Evolutionary conservation across 2,888 invertebrate genomes (phyloP).

Genomic region (Clepsis dumicolana): DNA sequence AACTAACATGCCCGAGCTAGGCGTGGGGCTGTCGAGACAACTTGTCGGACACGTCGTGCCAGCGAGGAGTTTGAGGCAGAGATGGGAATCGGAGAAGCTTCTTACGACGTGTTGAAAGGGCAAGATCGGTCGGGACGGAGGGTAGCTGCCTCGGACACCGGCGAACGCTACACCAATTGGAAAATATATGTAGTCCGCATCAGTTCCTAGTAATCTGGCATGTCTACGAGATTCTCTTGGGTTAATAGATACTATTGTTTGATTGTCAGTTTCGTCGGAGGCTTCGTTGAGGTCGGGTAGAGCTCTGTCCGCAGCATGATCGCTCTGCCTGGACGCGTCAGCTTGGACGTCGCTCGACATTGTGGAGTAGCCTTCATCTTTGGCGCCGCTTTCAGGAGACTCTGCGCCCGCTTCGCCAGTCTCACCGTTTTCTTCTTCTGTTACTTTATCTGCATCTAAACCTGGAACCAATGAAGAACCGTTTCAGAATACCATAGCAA

Average conservation of each 20-base stretch:
- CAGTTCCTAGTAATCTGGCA: conserved; percentile 85
- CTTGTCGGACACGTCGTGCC: conserved; percentile 84
- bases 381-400: conserved; percentile 91
- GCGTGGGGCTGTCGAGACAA: conserved; percentile 86
- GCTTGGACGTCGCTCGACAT: conserved; percentile 94
- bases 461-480: conserved; percentile 57
- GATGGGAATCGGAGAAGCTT: conserved; percentile 91
- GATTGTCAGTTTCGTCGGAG: conserved; percentile 89
- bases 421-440: conserved; percentile 80
- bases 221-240: conserved; percentile 82
- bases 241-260: conserved; percentile 82
- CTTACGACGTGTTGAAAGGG: conserved; percentile 91
- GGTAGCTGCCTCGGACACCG: conserved; percentile 90
- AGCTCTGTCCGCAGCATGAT: conserved; percentile 84
- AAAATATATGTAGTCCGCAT: conserved; percentile 89
- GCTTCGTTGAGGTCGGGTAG: conserved; percentile 91
- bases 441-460: conserved; percentile 67
- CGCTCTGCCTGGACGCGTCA: conserved; percentile 88
- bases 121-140: conserved; percentile 89
- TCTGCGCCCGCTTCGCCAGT: conserved; percentile 90
- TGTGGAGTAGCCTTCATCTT: conserved; percentile 94
- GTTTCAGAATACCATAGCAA: not conserved
- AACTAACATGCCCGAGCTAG: conserved; percentile 87
- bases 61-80: conserved; percentile 89
- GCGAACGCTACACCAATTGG: conserved; percentile 88